These are phyloP conservation scores for Glossosoma conforme DNA, from an alignment of 1,140 invertebrate species.

Conservation along the genomic window DNA sequence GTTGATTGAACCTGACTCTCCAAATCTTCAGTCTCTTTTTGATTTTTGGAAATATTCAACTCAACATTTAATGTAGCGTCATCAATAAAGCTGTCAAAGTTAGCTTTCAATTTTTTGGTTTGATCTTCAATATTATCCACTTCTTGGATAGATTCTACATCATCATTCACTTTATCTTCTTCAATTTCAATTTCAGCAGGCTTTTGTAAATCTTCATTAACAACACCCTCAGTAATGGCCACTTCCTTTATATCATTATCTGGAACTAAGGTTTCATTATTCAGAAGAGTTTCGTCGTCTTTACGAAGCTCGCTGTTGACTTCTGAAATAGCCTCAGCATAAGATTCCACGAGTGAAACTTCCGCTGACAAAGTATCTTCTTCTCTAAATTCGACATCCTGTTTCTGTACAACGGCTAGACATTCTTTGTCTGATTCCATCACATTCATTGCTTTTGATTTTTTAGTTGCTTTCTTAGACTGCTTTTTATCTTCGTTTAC, in stretches of 20 bases:
- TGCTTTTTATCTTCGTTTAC: neutral
- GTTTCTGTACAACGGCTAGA: constrained; percentile 25
- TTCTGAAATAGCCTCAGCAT: constrained; percentile 13
- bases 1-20: too few species aligned
- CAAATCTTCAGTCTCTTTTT: too few species aligned
- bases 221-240: neutral
- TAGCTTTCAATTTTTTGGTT: too few species aligned
- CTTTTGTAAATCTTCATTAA: neutral
- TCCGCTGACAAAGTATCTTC: constrained; percentile 20
- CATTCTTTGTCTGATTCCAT: constrained; percentile 9
- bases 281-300: neutral
- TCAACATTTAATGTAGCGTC: too few species aligned
- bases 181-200: neutral
- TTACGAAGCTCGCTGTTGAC: constrained; percentile 2
- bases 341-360: constrained; percentile 9
- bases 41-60: too few species aligned
- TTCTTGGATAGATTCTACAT: too few species aligned
- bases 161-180: neutral
- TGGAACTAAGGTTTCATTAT: too few species aligned
- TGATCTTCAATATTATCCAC: too few species aligned
- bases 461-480: neutral
- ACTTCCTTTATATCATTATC: too few species aligned
- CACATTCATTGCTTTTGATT: constrained; percentile 1
- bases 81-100: too few species aligned
- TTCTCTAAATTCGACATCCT: constrained; percentile 14